Conservation (phyloP, 1,140 invertebrate species). For the Dendroctonus valens region DNA sequence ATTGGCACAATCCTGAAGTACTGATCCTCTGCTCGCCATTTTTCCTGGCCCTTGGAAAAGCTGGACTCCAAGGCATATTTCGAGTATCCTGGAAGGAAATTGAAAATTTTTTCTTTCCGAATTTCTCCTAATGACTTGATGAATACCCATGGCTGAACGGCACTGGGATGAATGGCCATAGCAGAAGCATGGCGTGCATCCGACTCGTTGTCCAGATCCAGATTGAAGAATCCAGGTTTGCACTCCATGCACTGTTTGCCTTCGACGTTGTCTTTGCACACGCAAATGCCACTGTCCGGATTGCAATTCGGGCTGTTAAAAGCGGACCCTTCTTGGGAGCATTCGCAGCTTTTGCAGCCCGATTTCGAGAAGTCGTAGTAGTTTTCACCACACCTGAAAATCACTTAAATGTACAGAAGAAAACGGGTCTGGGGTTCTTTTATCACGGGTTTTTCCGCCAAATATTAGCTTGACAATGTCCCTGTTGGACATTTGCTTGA, state of each 20-base stretch:
- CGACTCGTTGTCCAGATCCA: slow-evolving; percentile 86
- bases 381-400: slow-evolving; percentile 71
- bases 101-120: not conserved
- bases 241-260: slow-evolving; percentile 90
- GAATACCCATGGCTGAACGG: slow-evolving; percentile 71
- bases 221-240: slow-evolving; percentile 94
- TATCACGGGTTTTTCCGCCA: no score
- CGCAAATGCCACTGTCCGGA: slow-evolving; percentile 73
- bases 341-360: slow-evolving; percentile 87
- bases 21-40: slow-evolving; percentile 78
- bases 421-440: no score
- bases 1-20: slow-evolving; percentile 52
- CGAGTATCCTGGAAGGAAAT: not conserved
- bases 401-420: no score
- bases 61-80: slow-evolving; percentile 59
- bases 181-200: slow-evolving; percentile 98
- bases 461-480: no score
- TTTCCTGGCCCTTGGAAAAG: slow-evolving; percentile 79
- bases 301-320: slow-evolving; percentile 83
- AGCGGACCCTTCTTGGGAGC: slow-evolving; percentile 76
- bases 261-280: slow-evolving; percentile 93
- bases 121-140: not conserved
- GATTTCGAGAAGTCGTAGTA: slow-evolving; percentile 83
- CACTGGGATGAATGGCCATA: slow-evolving; percentile 96
- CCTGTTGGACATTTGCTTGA: no score